phyloP scores from a whole-genome alignment of 2,113 vertebrate species.

The Thomomys bottae region DNA sequence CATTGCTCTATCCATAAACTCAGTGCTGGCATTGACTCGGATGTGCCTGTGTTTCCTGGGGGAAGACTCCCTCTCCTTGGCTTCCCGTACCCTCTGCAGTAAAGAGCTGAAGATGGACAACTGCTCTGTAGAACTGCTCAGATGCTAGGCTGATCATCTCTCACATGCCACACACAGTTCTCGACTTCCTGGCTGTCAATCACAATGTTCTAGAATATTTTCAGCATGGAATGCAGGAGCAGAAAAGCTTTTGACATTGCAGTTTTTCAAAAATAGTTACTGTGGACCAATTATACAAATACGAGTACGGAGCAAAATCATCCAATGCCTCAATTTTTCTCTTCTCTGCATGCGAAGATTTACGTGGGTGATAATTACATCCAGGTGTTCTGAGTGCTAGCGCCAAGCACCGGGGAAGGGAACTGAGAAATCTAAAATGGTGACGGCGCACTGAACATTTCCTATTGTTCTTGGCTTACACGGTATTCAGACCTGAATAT shows the following conservation, averaged over 20 bases:
- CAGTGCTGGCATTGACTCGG: too few relatives aligned
- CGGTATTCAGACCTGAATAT: background rate
- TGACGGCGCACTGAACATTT: background rate
- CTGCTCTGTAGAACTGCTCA: too few relatives aligned
- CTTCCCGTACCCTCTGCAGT: background rate
- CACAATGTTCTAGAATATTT: background rate
- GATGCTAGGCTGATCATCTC: rapidly evolving
- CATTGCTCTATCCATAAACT: too few relatives aligned
- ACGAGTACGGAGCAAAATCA: background rate
- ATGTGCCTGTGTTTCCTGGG: background rate
- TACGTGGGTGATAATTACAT: background rate
- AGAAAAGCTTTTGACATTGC: background rate
- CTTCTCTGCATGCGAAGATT: background rate
- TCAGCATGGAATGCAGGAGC: background rate
- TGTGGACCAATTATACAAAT: background rate
- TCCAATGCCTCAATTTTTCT: background rate
- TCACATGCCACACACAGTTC: background rate
- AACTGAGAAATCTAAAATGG: background rate
- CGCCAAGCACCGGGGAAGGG: background rate
- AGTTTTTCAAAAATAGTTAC: background rate
- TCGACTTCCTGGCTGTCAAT: background rate
- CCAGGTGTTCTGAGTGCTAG: constrained; percentile 9
- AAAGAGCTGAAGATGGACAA: background rate
- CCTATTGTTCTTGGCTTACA: background rate
- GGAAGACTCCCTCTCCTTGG: background rate